Evolutionary conservation across 2,113 vertebrate genomes (phyloP).

Genomic region (Phylloscopus trochiloides): DNA sequence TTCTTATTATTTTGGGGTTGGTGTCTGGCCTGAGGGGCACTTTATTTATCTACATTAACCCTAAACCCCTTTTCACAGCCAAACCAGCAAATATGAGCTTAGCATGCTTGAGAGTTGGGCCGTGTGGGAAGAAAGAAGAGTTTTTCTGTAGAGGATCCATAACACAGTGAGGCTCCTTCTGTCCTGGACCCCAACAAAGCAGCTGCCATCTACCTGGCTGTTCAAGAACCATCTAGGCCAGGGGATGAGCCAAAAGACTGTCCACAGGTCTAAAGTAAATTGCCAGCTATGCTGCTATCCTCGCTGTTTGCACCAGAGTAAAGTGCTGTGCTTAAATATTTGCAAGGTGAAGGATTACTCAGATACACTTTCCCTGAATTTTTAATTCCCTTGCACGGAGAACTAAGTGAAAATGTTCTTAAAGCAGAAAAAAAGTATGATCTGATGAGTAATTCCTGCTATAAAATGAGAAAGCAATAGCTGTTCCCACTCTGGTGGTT

Average conservation of each 20-base stretch:
- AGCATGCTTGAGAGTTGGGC: background rate
- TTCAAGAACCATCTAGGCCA: background rate
- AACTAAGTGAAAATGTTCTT: background rate
- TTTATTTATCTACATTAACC: background rate
- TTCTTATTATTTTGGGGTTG: background rate
- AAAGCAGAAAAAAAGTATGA: background rate
- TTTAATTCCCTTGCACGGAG: background rate
- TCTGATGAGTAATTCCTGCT: conserved; percentile 1
- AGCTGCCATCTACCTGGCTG: background rate
- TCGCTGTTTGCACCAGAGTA: background rate
- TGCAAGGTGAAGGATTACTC: background rate
- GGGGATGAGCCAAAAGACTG: background rate
- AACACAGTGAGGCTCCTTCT: background rate
- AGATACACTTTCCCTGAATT: background rate
- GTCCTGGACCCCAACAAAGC: background rate
- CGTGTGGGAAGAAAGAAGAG: background rate
- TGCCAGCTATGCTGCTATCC: background rate
- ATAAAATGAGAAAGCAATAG: conserved; percentile 17
- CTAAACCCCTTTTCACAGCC: background rate
- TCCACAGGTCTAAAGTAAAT: background rate
- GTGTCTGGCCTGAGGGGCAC: rapidly evolving
- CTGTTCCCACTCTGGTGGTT: background rate
- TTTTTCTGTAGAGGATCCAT: background rate
- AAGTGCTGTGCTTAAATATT: background rate
- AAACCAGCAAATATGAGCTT: background rate